These are phyloP conservation scores for Eospalax fontanierii DNA, from an alignment of 2,797 vertebrate species.

Conservation along the genomic window DNA sequence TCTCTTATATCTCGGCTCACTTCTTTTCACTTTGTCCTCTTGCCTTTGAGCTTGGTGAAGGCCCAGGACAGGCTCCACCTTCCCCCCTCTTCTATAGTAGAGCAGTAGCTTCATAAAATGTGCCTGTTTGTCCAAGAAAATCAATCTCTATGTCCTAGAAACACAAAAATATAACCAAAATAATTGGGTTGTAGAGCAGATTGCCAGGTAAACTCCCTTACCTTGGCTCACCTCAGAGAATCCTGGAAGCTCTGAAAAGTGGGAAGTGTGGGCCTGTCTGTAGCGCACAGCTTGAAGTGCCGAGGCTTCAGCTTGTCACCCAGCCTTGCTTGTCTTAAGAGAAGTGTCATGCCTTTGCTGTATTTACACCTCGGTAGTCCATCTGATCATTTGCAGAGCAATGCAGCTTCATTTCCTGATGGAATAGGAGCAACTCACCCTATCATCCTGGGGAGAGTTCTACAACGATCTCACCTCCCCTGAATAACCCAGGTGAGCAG, in stretches of 20 bases:
- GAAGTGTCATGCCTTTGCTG: rapidly evolving
- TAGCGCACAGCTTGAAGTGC: not conserved
- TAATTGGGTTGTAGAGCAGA: not conserved
- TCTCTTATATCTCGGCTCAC: not conserved
- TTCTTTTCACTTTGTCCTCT: not conserved
- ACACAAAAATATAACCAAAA: not conserved
- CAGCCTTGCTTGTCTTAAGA: not conserved
- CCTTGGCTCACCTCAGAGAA: not conserved
- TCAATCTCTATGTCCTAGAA: not conserved
- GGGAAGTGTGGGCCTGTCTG: not conserved
- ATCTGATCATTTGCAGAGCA: not conserved
- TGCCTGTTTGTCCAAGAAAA: not conserved
- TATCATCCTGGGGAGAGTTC: not conserved
- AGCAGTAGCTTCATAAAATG: too few relatives aligned
- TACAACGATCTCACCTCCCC: not conserved
- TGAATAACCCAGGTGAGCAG: not conserved
- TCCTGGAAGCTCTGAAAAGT: not conserved
- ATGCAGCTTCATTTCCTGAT: not conserved
- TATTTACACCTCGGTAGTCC: rapidly evolving
- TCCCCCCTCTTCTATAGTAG: not conserved
- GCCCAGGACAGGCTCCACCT: not conserved
- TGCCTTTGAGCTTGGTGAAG: not conserved
- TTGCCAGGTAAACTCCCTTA: not conserved
- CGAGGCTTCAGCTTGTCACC: not conserved
- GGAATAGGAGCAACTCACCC: not conserved